Conservation (phyloP, 2,797 vertebrate genomes). For the Miichthys miiuy region DNA sequence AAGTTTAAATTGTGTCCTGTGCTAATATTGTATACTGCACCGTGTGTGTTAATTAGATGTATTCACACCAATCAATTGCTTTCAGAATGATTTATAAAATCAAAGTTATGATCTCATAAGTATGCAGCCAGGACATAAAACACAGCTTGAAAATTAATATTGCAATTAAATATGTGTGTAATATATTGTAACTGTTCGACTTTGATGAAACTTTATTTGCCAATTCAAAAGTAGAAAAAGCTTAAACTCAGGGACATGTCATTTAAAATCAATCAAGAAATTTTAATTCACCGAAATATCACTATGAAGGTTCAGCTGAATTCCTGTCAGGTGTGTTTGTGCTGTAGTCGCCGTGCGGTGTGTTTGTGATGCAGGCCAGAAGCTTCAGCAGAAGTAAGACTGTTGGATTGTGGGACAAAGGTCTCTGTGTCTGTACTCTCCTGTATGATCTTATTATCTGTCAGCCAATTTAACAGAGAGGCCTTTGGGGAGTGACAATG, state of each 20-base stretch:
- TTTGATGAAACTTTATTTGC: background rate
- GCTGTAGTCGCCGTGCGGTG: background rate
- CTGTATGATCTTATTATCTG: conserved; percentile 84
- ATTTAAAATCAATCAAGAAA: background rate
- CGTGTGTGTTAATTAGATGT: background rate
- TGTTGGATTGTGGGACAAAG: conserved; percentile 74
- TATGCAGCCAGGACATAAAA: background rate
- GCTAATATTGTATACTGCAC: background rate
- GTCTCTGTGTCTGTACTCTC: conserved; percentile 76
- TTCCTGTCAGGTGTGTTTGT: conserved; percentile 4
- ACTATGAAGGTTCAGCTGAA: conserved; percentile 10
- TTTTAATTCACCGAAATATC: background rate
- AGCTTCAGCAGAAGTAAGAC: conserved; percentile 56
- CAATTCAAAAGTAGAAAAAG: background rate
- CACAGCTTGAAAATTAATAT: background rate
- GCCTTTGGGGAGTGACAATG: conserved; percentile 83
- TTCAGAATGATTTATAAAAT: conserved; percentile 22
- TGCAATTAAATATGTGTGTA: background rate
- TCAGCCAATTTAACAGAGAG: conserved; percentile 86
- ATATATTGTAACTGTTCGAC: background rate
- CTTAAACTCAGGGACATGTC: background rate
- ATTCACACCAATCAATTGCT: background rate
- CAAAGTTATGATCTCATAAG: conserved; percentile 19
- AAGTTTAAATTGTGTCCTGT: background rate
- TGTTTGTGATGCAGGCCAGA: conserved; percentile 44